phyloP scores from a whole-genome alignment of 2,113 vertebrate species.

The human region DNA sequence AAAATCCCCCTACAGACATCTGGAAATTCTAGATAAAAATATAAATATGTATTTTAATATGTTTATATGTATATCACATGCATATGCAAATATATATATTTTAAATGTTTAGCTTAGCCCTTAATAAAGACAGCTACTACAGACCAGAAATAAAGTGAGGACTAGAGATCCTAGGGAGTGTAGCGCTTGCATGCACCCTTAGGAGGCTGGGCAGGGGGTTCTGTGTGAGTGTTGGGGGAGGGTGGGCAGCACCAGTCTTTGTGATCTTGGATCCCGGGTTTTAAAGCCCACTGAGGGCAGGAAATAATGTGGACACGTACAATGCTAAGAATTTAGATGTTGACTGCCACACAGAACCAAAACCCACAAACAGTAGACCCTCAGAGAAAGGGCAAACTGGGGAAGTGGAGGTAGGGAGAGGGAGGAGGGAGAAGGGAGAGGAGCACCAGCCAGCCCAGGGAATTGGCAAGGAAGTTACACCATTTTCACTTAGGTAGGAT shows the following conservation, averaged over 20 bases:
- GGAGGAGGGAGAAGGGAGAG: background rate
- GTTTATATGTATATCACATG: background rate
- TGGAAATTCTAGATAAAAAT: background rate
- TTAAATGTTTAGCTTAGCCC: background rate
- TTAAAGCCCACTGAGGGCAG: background rate
- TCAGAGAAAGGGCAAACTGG: background rate
- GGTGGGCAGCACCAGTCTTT: too few species aligned
- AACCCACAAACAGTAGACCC: background rate
- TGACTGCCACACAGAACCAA: background rate
- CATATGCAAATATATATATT: background rate
- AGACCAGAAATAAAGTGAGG: background rate
- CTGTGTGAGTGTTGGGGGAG: background rate
- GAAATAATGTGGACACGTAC: background rate
- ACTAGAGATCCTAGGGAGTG: background rate
- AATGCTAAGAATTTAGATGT: background rate
- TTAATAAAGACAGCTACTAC: background rate
- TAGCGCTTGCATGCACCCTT: rapidly evolving
- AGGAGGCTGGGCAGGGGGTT: rapidly evolving
- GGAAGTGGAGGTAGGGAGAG: rapidly evolving
- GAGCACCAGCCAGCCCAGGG: background rate
- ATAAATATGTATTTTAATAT: background rate
- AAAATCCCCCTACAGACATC: background rate
- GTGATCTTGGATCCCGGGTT: background rate
- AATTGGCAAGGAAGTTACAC: too few species aligned
- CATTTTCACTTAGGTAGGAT: background rate